Evolutionary conservation across 2,888 invertebrate genomes (phyloP), one percentile per base, ranked within the genome.

Genomic region (Dryomyza anilis): DNA sequence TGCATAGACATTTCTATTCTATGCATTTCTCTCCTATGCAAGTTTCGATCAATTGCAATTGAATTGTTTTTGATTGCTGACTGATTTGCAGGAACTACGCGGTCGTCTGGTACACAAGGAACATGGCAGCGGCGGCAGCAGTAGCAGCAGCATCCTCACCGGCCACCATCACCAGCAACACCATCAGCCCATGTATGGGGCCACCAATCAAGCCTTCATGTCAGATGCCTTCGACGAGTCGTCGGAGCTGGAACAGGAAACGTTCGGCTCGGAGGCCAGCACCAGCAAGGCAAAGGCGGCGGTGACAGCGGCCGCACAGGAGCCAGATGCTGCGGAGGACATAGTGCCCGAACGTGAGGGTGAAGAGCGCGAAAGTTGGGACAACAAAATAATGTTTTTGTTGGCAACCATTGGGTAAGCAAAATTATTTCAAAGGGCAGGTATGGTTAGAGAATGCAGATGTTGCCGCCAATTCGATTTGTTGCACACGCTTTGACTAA

Each of bases 301-400:
- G 27, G 72, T 73, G 60, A 70, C 74, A 39, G 73, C 70, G 21
- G 65, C 70, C 64, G 71, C 72, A 27, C 81, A 80, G 3, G 89
- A 88, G 74, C 89, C 88, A 2, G 88, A 87, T 73, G 87, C 85
- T 1, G 66, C 71, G 59, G 77, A 77, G 65, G 82, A 82, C 60
- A 87, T 90, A 69, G 89, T 89, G 68, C 90, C 90, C 2, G 91
- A 89, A 21, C 89, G 86, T 8, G 92, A 90, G 71, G 79, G 80
- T 2, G 88, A 88, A 43, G 93, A 93, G 73, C 85, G 95, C 48
- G 95, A 95, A 82, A 93, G 93, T 53, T 96, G 95, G 95, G 95
- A 95, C 82, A 94, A 92, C 82, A 95, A 95, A 83, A 85, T 96
- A 64, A 96, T 96, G 57, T 96, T 96, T 81, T 86, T 96, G 19